phyloP scores from a whole-genome alignment of 2,113 vertebrate genomes.

The Clarias macrocephalus region DNA sequence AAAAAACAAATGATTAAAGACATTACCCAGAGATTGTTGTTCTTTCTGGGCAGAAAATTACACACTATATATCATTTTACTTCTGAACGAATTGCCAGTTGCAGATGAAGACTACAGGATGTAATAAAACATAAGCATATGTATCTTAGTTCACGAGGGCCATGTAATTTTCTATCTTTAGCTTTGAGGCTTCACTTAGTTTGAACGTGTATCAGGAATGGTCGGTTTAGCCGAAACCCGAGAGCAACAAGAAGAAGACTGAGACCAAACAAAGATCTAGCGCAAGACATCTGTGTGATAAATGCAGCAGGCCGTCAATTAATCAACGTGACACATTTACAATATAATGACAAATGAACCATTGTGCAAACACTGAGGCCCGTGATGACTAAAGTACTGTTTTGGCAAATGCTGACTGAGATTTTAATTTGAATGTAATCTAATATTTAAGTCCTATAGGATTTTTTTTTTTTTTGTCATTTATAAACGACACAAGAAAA shows the following conservation, averaged over 20 bases:
- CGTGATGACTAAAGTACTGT: neutral
- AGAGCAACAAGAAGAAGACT: slow-evolving; percentile 35
- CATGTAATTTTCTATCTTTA: slow-evolving; percentile 55
- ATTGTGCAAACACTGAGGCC: slow-evolving; percentile 30
- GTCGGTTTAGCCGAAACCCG: slow-evolving; percentile 41
- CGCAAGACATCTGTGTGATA: slow-evolving; percentile 45
- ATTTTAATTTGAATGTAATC: slow-evolving; percentile 22
- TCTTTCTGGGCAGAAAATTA: slow-evolving; percentile 54
- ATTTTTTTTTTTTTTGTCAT: neutral
- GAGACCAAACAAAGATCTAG: slow-evolving; percentile 51
- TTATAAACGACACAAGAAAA: neutral
- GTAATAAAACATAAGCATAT: slow-evolving; percentile 56
- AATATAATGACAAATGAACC: slow-evolving; percentile 52
- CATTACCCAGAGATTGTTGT: slow-evolving; percentile 42
- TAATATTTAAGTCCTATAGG: slow-evolving; percentile 6
- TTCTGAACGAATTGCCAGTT: slow-evolving; percentile 42
- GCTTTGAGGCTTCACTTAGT: slow-evolving; percentile 41
- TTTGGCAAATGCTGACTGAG: slow-evolving; percentile 4
- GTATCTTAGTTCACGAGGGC: slow-evolving; percentile 34
- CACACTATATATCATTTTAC: slow-evolving; percentile 46
- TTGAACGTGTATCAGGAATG: slow-evolving; percentile 38
- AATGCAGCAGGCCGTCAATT: slow-evolving; percentile 47
- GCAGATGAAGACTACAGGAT: slow-evolving; percentile 40
- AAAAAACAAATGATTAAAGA: slow-evolving; percentile 45
- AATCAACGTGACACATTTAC: slow-evolving; percentile 56